Percentiles rank a stretch among this genome's conserved stretches.
Evolutionary conservation across 2,113 vertebrate genomes (phyloP).

Genomic region (Ailurus styani): DNA sequence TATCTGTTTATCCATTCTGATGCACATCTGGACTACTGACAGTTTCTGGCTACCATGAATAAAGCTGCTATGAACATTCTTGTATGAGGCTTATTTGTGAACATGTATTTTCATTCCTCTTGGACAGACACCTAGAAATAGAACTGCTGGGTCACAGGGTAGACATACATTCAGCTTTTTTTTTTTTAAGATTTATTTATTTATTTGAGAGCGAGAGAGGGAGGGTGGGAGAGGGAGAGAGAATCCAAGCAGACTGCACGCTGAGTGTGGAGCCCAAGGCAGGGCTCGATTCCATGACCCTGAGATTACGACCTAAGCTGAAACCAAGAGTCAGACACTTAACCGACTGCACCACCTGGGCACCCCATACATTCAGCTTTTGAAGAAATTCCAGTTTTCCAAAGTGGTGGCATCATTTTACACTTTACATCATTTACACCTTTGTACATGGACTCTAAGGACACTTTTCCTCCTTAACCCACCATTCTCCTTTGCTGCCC

Average conservation of each 20-base stretch:
- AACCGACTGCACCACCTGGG: neutral
- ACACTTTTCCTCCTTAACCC: neutral
- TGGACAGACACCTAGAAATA: slow-evolving; percentile 22
- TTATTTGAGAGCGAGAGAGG: neutral
- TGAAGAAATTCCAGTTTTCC: neutral
- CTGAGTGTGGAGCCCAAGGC: neutral
- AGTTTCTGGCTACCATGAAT: neutral
- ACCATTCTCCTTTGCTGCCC: neutral
- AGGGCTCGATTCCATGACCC: neutral
- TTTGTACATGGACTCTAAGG: neutral
- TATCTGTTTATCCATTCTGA: neutral
- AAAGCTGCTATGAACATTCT: neutral
- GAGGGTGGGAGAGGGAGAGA: neutral
- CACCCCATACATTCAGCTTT: neutral
- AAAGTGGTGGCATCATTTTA: neutral
- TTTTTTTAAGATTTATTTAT: neutral
- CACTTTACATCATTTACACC: neutral
- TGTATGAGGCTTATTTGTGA: neutral
- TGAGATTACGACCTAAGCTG: neutral
- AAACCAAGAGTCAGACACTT: neutral
- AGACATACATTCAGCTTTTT: neutral
- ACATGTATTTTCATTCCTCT: neutral
- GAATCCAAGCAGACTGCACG: neutral
- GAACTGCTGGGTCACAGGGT: neutral
- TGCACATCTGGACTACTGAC: neutral